Evolutionary conservation across 92 coral and sea anemone genomes (phyloP).

Genomic region (Heliopora coerulea): DNA sequence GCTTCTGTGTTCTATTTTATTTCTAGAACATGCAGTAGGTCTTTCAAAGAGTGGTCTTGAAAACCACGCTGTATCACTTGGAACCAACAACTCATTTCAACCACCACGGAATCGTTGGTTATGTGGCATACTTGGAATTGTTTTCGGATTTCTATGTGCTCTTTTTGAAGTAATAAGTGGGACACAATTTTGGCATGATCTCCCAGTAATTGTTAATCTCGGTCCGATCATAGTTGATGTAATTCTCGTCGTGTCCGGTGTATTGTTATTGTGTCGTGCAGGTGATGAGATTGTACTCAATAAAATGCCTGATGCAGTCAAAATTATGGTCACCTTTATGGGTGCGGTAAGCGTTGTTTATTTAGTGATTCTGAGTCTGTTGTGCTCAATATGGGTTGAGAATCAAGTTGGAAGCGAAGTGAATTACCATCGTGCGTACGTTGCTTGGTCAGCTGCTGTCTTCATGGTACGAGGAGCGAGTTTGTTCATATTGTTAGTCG

Average conservation of each 20-base stretch:
- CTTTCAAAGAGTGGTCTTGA: slow-evolving; percentile 56
- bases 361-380: slow-evolving; percentile 9
- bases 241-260: slow-evolving; percentile 63
- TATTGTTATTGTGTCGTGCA: slow-evolving; percentile 45
- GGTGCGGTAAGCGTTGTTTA: slow-evolving; percentile 30
- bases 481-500: slow-evolving; percentile 8
- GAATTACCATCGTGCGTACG: neutral
- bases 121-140: neutral
- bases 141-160: slow-evolving; percentile 59
- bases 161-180: slow-evolving; percentile 67
- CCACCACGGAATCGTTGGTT: neutral
- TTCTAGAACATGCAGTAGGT: slow-evolving; percentile 82
- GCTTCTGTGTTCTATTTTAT: slow-evolving; percentile 73
- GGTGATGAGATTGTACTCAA: neutral
- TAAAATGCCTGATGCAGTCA: neutral
- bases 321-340: slow-evolving; percentile 29
- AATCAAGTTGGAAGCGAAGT: neutral
- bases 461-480: slow-evolving; percentile 1
- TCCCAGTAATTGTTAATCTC: slow-evolving; percentile 73
- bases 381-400: neutral
- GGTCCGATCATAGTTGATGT: slow-evolving; percentile 67
- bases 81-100: neutral
- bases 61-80: neutral
- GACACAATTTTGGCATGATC: slow-evolving; percentile 62
- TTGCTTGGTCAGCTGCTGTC: slow-evolving; percentile 23